Evolutionary conservation across 2,888 invertebrate genomes (phyloP).

Genomic region (Lutraria lutraria): DNA sequence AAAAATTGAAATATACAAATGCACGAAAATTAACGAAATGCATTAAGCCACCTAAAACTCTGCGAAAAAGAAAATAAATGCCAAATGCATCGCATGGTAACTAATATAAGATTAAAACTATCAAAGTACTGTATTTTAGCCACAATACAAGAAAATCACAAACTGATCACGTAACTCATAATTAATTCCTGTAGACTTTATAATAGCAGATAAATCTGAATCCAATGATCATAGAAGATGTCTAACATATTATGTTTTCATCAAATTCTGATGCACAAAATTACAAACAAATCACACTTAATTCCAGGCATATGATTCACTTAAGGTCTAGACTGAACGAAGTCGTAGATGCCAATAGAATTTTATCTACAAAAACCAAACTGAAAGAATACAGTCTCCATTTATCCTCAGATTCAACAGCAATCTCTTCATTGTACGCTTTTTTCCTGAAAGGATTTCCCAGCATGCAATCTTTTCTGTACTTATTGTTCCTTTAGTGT

Average conservation of each 20-base stretch:
- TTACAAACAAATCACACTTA: neutral
- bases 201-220: neutral
- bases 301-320: neutral
- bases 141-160: neutral
- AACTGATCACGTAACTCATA: neutral
- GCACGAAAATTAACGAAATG: no score
- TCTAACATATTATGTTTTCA: neutral
- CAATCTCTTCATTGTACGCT: neutral
- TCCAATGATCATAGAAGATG: neutral
- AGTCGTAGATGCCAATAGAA: no score
- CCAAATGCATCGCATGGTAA: neutral
- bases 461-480: constrained; percentile 8
- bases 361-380: neutral
- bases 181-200: neutral
- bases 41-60: no score
- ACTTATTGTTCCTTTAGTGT: constrained; percentile 3
- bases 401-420: neutral
- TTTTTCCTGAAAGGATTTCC: neutral
- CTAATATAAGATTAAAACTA: neutral
- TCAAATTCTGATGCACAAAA: neutral
- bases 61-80: neutral
- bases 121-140: neutral
- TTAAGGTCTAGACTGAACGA: neutral
- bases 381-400: neutral
- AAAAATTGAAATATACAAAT: no score